These are phyloP conservation scores for Pseudopodoces humilis DNA, from an alignment of 2,113 vertebrate genomes.

Conservation along the genomic window DNA sequence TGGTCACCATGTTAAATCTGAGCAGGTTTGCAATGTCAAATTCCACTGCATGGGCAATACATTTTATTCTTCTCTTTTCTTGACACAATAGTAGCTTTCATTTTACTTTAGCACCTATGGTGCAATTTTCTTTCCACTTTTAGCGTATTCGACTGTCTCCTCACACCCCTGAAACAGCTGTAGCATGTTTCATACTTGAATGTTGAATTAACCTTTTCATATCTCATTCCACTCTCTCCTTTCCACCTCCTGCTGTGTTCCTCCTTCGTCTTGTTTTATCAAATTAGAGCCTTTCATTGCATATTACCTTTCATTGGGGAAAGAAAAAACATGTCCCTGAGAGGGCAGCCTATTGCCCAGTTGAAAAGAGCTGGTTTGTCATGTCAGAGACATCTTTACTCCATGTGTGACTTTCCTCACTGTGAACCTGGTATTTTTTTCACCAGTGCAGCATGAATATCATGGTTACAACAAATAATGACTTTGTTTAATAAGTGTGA, in stretches of 20 bases:
- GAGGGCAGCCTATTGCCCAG: neutral
- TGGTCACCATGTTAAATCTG: neutral
- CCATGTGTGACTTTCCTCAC: neutral
- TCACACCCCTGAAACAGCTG: neutral
- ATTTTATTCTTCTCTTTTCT: neutral
- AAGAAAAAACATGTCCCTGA: neutral
- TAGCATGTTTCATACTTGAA: neutral
- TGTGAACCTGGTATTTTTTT: neutral
- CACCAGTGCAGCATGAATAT: neutral
- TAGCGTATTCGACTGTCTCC: neutral
- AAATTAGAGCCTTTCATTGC: neutral
- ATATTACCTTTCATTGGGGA: neutral
- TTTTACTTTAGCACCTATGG: neutral
- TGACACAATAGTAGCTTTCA: neutral
- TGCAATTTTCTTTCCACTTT: neutral
- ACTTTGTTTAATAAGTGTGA: neutral
- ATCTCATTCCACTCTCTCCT: neutral
- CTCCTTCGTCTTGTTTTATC: neutral
- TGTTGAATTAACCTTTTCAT: neutral
- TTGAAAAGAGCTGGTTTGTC: neutral
- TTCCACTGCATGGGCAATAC: neutral
- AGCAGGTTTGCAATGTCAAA: neutral
- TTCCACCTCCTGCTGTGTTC: neutral
- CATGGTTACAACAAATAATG: neutral
- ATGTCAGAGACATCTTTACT: neutral